Base-by-base conservation (phyloP, 1,140 invertebrate genomes). In the Drosophila rufa region DNA sequence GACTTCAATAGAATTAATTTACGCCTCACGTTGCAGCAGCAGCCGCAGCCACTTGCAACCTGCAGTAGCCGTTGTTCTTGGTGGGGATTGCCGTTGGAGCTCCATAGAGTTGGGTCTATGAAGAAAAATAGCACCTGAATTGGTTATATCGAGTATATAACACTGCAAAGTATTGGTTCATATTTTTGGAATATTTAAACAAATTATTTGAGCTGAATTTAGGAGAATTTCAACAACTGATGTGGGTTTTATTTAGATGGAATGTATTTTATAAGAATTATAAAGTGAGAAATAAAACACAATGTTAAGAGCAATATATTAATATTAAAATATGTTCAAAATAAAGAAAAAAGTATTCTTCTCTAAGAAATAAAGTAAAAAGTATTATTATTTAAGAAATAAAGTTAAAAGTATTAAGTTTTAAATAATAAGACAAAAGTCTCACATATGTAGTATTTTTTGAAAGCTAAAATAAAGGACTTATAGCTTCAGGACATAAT, bases 1-100 rank as follows among this genome's bases (percentile, higher is more conserved):
- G 71, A 85, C 77, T 92, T 92, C 82, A 91, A 92, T 92, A 89
- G 91, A 92, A 92, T 92, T 91, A 92, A 92, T 92, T 92, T 89
- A 92, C 91, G 91, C 91, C 91, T 92, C 91, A 92, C 91, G 79
- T 83, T 84, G 59, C 33, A 15, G 17, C 65, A 53, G 56, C 8
- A 80, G 59, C 33, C 8, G 17, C 65, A 53, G 56, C 8, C 62
- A 70, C 67, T 67, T 25, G 62, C 67, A 67, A 68, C 48, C 64
- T 68, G 48, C 51, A 62, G 75, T 70, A 70, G 75, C 66, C 40
- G 33, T 43, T 45, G 42, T 27, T 62, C 33, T 38, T 40, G 51
- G 46, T 27, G 30, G 25, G n/a, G 30, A 17, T 45, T 5, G 12
- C 6, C 25, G 59, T 38, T 75, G 47, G 38, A 59, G 30, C 19